Percentiles rank a stretch among this genome's conserved stretches.
phyloP scores from a whole-genome alignment of 2,113 vertebrate species.

The Chaetodon trifascialis region DNA sequence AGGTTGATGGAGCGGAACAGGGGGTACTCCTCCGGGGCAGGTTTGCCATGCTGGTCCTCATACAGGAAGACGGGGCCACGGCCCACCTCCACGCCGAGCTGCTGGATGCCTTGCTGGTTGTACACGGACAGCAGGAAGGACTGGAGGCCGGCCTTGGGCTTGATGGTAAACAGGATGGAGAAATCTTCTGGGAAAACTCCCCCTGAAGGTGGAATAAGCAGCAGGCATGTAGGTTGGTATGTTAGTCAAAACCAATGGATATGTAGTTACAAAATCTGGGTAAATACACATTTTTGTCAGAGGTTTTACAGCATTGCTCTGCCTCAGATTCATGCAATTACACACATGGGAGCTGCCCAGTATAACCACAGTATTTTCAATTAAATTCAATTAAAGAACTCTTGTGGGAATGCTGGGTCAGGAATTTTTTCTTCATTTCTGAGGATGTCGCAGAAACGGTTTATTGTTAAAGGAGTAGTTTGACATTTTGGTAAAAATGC shows the following conservation, averaged over 20 bases:
- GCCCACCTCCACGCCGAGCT: constrained; percentile 96
- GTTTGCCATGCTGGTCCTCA: constrained; percentile 96
- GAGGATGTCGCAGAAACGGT: background rate
- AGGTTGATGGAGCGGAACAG: constrained; percentile 94
- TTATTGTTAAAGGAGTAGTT: background rate
- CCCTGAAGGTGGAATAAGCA: constrained; percentile 76
- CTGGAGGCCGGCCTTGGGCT: constrained; percentile 93
- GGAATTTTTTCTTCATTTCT: background rate
- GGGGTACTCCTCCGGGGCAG: constrained; percentile 94
- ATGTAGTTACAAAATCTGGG: background rate
- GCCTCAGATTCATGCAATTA: background rate
- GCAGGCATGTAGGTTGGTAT: constrained; percentile 17
- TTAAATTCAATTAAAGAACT: constrained; percentile 4
- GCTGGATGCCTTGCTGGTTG: constrained; percentile 94
- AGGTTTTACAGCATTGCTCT: constrained; percentile 7
- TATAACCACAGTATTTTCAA: constrained; percentile 16
- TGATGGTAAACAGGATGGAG: constrained; percentile 96
- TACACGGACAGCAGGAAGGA: constrained; percentile 96
- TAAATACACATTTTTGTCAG: background rate
- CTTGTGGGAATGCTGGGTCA: background rate
- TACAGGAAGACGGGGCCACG: constrained; percentile 94
- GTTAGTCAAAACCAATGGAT: constrained; percentile 5
- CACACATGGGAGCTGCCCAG: constrained; percentile 9
- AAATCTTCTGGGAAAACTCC: constrained; percentile 96
- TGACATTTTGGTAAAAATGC: background rate